Evolutionary conservation across 2,113 vertebrate species (phyloP).

Genomic region (Paracanthobrama guichenoti): DNA sequence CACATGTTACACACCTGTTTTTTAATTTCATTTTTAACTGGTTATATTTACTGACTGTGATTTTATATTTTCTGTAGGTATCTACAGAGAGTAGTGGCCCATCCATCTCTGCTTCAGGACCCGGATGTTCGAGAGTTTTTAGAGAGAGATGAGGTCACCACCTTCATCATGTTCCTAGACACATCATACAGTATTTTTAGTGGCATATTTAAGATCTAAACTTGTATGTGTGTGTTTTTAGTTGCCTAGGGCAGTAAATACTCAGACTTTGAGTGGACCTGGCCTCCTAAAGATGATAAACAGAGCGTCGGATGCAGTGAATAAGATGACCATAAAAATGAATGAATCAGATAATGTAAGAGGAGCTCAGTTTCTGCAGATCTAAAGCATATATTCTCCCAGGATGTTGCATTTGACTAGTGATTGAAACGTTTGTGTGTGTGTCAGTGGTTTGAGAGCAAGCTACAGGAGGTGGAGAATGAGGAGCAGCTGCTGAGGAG

Average conservation of each 20-base stretch:
- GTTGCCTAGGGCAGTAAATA: slow-evolving; percentile 90
- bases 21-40: neutral
- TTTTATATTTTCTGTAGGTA: slow-evolving; percentile 75
- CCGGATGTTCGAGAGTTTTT: slow-evolving; percentile 93
- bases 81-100: slow-evolving; percentile 87
- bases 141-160: slow-evolving; percentile 89
- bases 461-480: slow-evolving; percentile 91
- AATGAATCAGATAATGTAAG: slow-evolving; percentile 94
- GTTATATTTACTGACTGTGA: neutral
- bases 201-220: neutral
- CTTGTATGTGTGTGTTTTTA: slow-evolving; percentile 58
- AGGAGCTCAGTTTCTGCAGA: neutral
- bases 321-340: slow-evolving; percentile 99
- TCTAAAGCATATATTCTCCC: neutral
- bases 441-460: slow-evolving; percentile 95
- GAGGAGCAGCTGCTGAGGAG: slow-evolving; percentile 94
- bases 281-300: slow-evolving; percentile 97
- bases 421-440: neutral
- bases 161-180: neutral
- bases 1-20: neutral
- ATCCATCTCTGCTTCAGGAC: slow-evolving; percentile 90
- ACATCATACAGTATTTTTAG: neutral
- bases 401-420: neutral
- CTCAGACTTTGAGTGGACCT: slow-evolving; percentile 89
- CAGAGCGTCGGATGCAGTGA: slow-evolving; percentile 93